phyloP scores from a whole-genome alignment of 2,113 vertebrate genomes.

The Tauraco erythrolophus region DNA sequence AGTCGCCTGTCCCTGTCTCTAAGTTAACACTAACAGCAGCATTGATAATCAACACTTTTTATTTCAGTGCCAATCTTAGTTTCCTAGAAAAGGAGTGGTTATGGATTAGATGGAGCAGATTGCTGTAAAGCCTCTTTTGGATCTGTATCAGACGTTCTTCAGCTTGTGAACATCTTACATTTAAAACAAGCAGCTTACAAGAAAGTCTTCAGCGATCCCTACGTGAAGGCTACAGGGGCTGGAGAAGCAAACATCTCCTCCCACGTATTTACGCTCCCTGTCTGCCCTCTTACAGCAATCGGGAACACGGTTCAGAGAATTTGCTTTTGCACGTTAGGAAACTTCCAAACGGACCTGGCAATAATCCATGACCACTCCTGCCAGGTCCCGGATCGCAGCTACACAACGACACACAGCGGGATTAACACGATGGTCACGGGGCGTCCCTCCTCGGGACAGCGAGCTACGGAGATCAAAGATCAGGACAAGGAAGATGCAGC shows the following conservation, averaged over 20 bases:
- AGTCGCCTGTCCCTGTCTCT: background rate
- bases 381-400: background rate
- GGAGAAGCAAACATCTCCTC: background rate
- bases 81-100: constrained; percentile 55
- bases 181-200: background rate
- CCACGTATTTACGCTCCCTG: background rate
- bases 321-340: background rate
- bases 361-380: constrained; percentile 69
- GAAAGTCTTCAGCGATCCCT: constrained; percentile 1
- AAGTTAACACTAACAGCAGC: constrained; percentile 30
- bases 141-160: background rate
- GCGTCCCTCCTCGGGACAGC: background rate
- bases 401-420: background rate
- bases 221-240: background rate
- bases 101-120: constrained; percentile 48
- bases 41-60: constrained; percentile 19
- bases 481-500: constrained; percentile 38
- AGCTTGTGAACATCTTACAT: background rate
- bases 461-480: constrained; percentile 11
- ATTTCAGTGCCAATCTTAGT: background rate
- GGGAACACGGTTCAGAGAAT: background rate
- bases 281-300: background rate
- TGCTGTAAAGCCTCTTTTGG: constrained; percentile 22
- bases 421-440: background rate
- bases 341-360: background rate